These are phyloP conservation scores for Mechanitis messenoides DNA, from an alignment of 2,888 invertebrate genomes.

Conservation along the genomic window DNA sequence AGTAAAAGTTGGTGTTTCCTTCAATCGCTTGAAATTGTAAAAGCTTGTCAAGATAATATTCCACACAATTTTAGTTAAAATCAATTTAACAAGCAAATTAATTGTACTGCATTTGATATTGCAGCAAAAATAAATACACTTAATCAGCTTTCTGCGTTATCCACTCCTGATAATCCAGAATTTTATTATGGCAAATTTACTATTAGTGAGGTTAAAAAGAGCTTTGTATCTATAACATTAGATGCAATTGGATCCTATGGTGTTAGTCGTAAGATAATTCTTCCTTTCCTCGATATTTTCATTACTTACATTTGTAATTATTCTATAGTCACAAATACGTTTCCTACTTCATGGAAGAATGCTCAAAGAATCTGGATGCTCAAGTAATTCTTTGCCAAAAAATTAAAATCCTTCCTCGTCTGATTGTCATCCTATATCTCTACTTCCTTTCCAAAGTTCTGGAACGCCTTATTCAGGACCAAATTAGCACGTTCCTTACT, in stretches of 20 bases:
- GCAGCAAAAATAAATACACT: no score
- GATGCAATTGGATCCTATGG: conserved; percentile 6
- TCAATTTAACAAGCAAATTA: no score
- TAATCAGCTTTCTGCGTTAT: no score
- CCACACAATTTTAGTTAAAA: no score
- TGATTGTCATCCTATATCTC: neutral
- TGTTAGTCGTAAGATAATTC: conserved; percentile 9
- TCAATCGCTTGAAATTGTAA: no score
- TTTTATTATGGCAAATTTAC: no score
- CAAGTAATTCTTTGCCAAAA: conserved; percentile 9
- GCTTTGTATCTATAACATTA: conserved; percentile 1
- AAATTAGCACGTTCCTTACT: no score
- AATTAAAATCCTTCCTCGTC: neutral
- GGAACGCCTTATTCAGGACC: no score
- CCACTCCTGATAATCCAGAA: no score
- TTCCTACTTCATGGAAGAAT: neutral
- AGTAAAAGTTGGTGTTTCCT: no score
- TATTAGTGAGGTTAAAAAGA: neutral
- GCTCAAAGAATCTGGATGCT: neutral
- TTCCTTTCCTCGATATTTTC: conserved; percentile 6
- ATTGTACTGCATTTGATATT: no score
- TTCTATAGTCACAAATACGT: conserved; percentile 6
- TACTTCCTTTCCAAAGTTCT: neutral
- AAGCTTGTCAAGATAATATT: no score
- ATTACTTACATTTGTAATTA: conserved; percentile 3